Base-by-base conservation (phyloP, 2,888 invertebrate genomes). In the Pheosia gnoma region DNA sequence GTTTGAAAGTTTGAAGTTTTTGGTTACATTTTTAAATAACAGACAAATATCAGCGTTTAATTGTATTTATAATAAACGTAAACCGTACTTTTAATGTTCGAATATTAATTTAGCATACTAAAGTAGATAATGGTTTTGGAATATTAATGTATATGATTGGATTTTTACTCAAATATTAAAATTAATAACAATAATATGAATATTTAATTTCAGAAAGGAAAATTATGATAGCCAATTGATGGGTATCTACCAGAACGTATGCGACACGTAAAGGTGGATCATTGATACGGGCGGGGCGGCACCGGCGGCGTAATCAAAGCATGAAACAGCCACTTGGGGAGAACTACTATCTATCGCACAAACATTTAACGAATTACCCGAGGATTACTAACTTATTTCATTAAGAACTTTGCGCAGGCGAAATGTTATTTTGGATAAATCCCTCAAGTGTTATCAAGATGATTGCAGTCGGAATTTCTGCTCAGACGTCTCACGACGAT, bases 381-480 rank as follows among this genome's bases (percentile, higher is more conserved):
- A 83, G 89, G 89, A 88, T 89, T 87, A 88, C 86, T 79, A 89
- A 89, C 89, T 89, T 89, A 89, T 89, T 89, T 89, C 88, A 89
- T 89, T 89, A 89, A 83, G 86, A 89, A 89, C 87, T 89, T 89
- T 78, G 83, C 77, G 81, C 78, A 72, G 76, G 76, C 82, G 78
- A 86, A 89, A 84, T 82, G 89, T 87, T 87, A 85, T 87, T 87
- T 87, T 85, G 85, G 85, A 82, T 85, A 84, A 86, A 87, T 86
- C 86, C 85, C 85, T 80, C 75, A 80, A 85, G 85, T 78, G 80
- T 85, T 86, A 87, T 84, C 84, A 82, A 77, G 83, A 80, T 81
- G 84, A 84, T 81, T 86, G 85, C 83, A 83, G 81, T 73, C 77
- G 75, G 75, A 77, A 81, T 78, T 78, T 77, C 64, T 53, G 67